phyloP scores from a whole-genome alignment of 53 echinoderm and acorn worm genomes.

The Echinarachnius parma region DNA sequence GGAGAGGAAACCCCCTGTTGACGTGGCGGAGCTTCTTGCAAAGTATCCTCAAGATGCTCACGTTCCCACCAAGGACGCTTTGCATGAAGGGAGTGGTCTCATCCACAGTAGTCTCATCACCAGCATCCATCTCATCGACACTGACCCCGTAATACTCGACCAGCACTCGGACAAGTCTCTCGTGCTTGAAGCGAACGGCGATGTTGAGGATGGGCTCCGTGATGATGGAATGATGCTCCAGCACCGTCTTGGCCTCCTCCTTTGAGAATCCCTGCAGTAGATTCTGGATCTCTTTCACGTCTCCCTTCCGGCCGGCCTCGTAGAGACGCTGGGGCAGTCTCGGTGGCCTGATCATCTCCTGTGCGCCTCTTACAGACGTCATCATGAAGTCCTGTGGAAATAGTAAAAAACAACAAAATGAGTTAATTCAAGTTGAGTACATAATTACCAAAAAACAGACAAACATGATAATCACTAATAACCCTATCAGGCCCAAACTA shows the following conservation, averaged over 20 bases:
- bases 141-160: constrained; percentile 27
- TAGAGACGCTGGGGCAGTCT: background rate
- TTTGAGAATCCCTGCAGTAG: constrained; percentile 5
- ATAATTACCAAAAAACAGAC: no score
- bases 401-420: no score
- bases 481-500: no score
- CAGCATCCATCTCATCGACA: background rate
- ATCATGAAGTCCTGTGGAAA: no score
- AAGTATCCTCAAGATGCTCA: constrained; percentile 9
- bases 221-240: constrained; percentile 11
- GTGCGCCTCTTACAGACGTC: no score
- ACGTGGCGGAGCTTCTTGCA: constrained; percentile 4
- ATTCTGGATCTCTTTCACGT: background rate
- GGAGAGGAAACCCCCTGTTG: constrained; percentile 13
- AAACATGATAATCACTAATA: no score
- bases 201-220: constrained; percentile 19
- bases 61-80: constrained; percentile 20
- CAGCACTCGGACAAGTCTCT: constrained; percentile 10
- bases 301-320: constrained; percentile 10
- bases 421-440: no score
- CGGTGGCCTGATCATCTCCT: no score
- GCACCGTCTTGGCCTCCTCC: background rate
- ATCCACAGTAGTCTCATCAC: background rate
- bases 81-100: constrained; percentile 15
- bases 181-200: constrained; percentile 30